Percentiles rank a stretch among this genome's conserved stretches.
Conservation (phyloP, 2,113 vertebrate genomes). For the Strix uralensis region DNA sequence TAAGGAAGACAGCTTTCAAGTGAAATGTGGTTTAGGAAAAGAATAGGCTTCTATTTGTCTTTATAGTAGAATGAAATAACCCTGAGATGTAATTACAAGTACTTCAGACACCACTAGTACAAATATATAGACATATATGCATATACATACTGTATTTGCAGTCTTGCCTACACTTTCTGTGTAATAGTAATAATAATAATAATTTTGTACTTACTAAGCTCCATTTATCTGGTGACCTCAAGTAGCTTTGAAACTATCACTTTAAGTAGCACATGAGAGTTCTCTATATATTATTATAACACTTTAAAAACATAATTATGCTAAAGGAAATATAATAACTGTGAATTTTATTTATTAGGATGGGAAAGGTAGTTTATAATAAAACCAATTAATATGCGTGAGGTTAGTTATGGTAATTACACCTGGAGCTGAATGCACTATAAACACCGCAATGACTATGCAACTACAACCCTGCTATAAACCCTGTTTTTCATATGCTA, state of each 20-base stretch:
- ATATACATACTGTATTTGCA: background rate
- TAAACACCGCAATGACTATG: background rate
- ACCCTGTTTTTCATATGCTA: background rate
- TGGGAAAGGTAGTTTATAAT: background rate
- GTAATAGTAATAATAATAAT: background rate
- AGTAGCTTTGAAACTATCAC: background rate
- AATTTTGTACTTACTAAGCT: background rate
- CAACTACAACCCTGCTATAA: background rate
- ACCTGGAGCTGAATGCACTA: background rate
- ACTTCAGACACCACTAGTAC: background rate
- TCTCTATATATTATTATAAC: background rate
- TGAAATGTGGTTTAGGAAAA: background rate
- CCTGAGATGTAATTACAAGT: background rate
- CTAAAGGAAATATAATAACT: background rate
- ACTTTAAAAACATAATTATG: background rate
- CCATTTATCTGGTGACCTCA: background rate
- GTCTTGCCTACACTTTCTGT: background rate
- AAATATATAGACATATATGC: background rate
- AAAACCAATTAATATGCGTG: background rate
- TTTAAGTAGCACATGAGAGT: background rate
- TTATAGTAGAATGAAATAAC: background rate
- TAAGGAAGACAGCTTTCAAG: background rate
- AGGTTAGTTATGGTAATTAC: background rate
- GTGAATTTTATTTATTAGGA: background rate
- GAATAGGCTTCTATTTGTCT: background rate